A percentile compares a stretch with the other conserved stretches of the same genome.
Evolutionary conservation across 2,113 vertebrate genomes (phyloP).

Genomic region (Nesogale talazaci): DNA sequence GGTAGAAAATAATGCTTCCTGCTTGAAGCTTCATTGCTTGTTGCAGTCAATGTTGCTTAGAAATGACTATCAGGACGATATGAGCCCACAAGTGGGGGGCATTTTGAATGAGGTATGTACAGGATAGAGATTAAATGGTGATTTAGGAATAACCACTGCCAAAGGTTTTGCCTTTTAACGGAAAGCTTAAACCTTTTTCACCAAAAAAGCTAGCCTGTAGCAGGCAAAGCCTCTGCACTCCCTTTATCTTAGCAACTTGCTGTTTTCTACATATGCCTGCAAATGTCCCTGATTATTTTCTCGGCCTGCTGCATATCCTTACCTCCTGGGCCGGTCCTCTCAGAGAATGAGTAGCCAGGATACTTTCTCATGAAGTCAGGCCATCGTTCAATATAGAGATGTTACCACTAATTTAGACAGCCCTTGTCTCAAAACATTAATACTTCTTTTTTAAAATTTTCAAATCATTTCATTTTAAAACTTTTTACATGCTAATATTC

Average conservation of each 20-base stretch:
- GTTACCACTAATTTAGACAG: background rate
- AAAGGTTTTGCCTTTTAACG: background rate
- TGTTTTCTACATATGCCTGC: background rate
- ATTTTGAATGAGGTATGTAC: background rate
- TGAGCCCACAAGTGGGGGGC: background rate
- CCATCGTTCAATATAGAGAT: accelerated
- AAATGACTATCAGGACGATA: constrained; percentile 32
- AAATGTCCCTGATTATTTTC: background rate
- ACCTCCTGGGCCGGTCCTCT: background rate
- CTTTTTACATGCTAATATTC: no score
- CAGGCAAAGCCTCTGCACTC: background rate
- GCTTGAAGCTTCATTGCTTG: constrained; percentile 19
- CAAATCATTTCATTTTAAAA: no score
- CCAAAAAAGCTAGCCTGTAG: no score
- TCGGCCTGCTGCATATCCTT: background rate
- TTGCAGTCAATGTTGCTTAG: background rate
- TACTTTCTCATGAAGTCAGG: background rate
- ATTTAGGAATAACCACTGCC: background rate
- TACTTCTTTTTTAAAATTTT: background rate
- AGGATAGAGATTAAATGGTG: background rate
- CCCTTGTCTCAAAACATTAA: background rate
- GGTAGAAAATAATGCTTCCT: constrained; percentile 62
- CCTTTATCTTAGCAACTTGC: background rate
- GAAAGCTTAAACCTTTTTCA: background rate
- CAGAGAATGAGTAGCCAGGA: background rate